These are phyloP conservation scores for Eumerus sabulonum DNA, from an alignment of 2,888 invertebrate genomes.

Conservation along the genomic window DNA sequence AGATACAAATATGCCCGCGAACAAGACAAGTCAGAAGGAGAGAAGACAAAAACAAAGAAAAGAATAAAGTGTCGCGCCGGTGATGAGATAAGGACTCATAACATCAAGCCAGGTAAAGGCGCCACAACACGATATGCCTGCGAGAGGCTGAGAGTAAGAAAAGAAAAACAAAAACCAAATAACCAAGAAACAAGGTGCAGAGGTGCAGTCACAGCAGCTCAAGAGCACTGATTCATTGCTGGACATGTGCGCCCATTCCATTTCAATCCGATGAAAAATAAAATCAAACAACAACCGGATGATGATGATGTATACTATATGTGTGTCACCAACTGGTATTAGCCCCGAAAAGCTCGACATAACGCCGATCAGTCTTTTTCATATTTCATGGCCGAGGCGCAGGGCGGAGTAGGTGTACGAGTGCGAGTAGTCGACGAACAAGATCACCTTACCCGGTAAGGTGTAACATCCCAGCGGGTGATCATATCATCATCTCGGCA, in stretches of 20 bases:
- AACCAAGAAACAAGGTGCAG: slow-evolving; percentile 9
- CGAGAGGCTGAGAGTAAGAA: slow-evolving; percentile 6
- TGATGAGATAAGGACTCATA: slow-evolving; percentile 62
- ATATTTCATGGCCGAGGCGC: slow-evolving; percentile 32
- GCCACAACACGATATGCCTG: slow-evolving; percentile 45
- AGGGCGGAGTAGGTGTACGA: no score
- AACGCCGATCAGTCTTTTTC: slow-evolving; percentile 62
- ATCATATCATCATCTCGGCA: slow-evolving; percentile 61
- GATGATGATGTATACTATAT: slow-evolving; percentile 66
- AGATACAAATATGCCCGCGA: slow-evolving; percentile 26
- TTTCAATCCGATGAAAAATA: slow-evolving; percentile 13
- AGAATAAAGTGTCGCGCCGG: slow-evolving; percentile 64
- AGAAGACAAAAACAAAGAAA: slow-evolving; percentile 36
- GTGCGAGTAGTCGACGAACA: slow-evolving; percentile 20
- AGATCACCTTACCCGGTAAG: slow-evolving; percentile 39
- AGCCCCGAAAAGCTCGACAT: slow-evolving; percentile 34
- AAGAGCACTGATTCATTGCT: slow-evolving; percentile 59
- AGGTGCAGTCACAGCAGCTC: slow-evolving; percentile 64
- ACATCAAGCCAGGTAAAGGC: slow-evolving; percentile 48
- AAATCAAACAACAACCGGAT: slow-evolving; percentile 27
- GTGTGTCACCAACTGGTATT: slow-evolving; percentile 10
- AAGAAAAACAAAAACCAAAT: slow-evolving; percentile 9
- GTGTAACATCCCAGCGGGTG: slow-evolving; percentile 66
- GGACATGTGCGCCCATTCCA: slow-evolving; percentile 50
- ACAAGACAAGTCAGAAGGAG: slow-evolving; percentile 51